A percentile compares a stretch with the other conserved stretches of the same genome.
phyloP scores from a whole-genome alignment of 2,113 vertebrate genomes.

The Lepisosteus oculatus region DNA sequence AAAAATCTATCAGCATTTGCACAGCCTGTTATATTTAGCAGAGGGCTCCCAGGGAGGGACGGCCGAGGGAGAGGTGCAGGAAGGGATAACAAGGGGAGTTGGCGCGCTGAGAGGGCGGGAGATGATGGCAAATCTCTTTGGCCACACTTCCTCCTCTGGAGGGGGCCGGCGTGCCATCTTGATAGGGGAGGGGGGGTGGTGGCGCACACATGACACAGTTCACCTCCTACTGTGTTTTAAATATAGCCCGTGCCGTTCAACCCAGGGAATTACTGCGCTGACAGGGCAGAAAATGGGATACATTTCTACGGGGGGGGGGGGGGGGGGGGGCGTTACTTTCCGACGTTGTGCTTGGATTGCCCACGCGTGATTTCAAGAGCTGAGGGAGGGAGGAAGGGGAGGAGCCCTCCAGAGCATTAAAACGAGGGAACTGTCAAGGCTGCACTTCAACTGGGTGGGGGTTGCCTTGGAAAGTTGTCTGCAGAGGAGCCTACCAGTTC shows the following conservation, averaged over 20 bases:
- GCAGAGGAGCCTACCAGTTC: no score
- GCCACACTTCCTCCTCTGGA: constrained; percentile 21
- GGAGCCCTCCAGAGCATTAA: no score
- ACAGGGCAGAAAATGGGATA: no score
- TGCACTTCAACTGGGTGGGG: no score
- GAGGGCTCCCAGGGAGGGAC: constrained; percentile 37
- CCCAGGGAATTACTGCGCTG: no score
- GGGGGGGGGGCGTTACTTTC: no score
- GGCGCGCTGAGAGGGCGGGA: constrained; percentile 48
- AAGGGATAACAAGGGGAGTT: constrained; percentile 46
- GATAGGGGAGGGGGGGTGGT: constrained; percentile 35
- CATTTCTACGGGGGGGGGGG: no score
- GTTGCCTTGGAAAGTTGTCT: no score
- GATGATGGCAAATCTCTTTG: constrained; percentile 14
- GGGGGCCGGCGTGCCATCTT: constrained; percentile 34
- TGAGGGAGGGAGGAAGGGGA: no score
- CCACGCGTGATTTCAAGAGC: no score
- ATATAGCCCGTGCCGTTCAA: constrained; percentile 1
- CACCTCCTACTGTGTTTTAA: constrained; percentile 18
- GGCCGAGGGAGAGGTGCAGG: constrained; percentile 30
- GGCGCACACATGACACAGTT: constrained; percentile 31
- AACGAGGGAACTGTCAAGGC: no score
- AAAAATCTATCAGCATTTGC: constrained; percentile 46
- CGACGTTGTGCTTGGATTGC: no score
- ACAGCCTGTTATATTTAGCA: constrained; percentile 39